Base-by-base conservation (phyloP, 2,113 vertebrate species). In the Vicugna pacos region DNA sequence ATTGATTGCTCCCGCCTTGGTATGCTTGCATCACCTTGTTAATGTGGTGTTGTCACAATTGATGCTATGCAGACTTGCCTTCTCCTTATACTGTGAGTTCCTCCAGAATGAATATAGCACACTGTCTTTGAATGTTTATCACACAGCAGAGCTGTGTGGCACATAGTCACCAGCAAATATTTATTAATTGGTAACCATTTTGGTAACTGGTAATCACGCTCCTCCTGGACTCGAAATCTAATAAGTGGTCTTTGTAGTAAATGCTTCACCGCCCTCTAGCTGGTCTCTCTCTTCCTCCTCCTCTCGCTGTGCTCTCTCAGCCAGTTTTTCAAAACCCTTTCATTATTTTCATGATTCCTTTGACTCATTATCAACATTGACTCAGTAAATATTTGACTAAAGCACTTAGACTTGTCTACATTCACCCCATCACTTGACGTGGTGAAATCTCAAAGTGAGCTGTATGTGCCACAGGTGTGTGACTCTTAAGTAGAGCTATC, bases 351-450 rank as follows among this genome's bases (percentile, higher is more conserved):
- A 42, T 95, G 60, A 75, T 54, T 67, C 35, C 52, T 91, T 88
- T 91, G 58, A 85, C 24, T 77, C n/a, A 50, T 93, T 52, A 62
- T 91, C 52, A 93, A 75, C 52, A 64, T 65, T 65, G 52, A 88
- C 69, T 88, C 42, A 54, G 50, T 46, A 96, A 88, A 75, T 85
- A 79, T 91, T 91, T 96, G 28, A 30, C 9, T 96, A 42, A 83
- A 79, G n/a, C 87, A 58, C 17, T 91, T 96, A 58, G 91, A 94
- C 17, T 82, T 82, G 10, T 82, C 38, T 80, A 7, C 58, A 52
- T 95, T 84, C 4, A 87, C 64, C 32, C 52, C 19, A 50, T 85
- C 42, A 75, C 10, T 77, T 24, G 42, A 70, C 81, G 15, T 82
- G 60, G 16, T 94, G 69, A 96, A 92, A 73, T 89, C 30, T 30